A percentile compares a stretch with the other conserved stretches of the same genome.
phyloP scores from a whole-genome alignment of 2,113 vertebrate genomes.

The Speoplatyrhinus poulsoni region DNA sequence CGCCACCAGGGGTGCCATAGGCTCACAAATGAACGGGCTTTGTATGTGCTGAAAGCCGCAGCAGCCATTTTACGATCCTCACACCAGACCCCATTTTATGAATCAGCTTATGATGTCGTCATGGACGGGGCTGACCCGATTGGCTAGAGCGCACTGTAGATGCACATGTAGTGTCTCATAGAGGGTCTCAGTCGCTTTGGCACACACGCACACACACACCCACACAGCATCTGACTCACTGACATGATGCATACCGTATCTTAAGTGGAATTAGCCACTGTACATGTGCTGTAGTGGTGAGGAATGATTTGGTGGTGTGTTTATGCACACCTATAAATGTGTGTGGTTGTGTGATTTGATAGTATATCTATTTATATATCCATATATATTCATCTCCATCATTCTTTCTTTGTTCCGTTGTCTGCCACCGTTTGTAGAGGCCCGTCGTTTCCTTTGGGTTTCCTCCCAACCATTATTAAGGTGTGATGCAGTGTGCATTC shows the following conservation, averaged over 20 bases:
- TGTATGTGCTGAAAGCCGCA: slow-evolving; percentile 47
- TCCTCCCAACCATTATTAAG: slow-evolving; percentile 6
- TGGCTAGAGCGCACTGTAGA: slow-evolving; percentile 45
- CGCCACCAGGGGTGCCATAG: slow-evolving; percentile 69
- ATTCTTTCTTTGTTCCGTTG: slow-evolving; percentile 1
- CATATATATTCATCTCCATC: not conserved
- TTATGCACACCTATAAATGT: not conserved
- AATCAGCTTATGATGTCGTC: slow-evolving; percentile 69
- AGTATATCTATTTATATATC: not conserved
- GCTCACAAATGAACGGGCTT: slow-evolving; percentile 63
- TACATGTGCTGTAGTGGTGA: no score
- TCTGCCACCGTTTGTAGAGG: slow-evolving; percentile 21
- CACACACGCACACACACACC: not conserved
- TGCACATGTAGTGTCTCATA: slow-evolving; percentile 12
- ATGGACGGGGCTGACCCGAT: slow-evolving; percentile 44
- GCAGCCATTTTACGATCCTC: slow-evolving; percentile 78
- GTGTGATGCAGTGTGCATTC: slow-evolving; percentile 14
- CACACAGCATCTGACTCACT: slow-evolving; percentile 53
- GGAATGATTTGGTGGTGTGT: not conserved
- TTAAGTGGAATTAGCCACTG: slow-evolving; percentile 35
- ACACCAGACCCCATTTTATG: slow-evolving; percentile 78
- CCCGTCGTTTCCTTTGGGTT: slow-evolving; percentile 32
- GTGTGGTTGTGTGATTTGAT: not conserved
- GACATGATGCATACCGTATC: slow-evolving; percentile 34
- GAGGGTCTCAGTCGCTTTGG: slow-evolving; percentile 19